Evolutionary conservation across 2,797 vertebrate species (phyloP).

Genomic region (Thunnus albacares): DNA sequence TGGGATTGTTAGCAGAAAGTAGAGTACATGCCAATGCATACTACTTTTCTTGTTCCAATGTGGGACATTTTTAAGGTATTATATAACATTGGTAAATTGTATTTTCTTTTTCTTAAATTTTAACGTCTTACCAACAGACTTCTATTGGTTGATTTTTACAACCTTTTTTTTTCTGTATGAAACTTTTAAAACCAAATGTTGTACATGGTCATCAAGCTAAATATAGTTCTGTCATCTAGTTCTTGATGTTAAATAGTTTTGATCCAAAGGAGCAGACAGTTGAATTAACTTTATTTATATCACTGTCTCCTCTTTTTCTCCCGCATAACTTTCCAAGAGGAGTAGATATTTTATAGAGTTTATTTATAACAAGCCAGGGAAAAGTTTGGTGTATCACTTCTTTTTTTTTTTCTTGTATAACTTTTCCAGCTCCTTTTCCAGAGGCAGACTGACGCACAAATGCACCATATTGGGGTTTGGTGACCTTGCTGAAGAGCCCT

Average conservation of each 20-base stretch:
- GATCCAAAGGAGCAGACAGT: not conserved
- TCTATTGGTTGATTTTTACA: too few relatives aligned
- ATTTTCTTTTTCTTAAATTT: not conserved
- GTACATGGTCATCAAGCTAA: not conserved
- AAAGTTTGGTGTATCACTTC: conserved; percentile 18
- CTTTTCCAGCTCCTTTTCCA: conserved; percentile 31
- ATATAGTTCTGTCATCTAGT: not conserved
- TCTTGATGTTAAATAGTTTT: not conserved
- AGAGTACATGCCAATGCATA: not conserved
- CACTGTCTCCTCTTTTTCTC: conserved; percentile 8
- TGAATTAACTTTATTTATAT: conserved; percentile 1
- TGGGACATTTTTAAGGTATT: too few relatives aligned
- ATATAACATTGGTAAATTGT: not conserved
- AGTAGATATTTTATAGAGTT: conserved; percentile 35
- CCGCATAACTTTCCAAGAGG: conserved; percentile 40
- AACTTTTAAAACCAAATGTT: not conserved
- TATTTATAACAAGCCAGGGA: conserved; percentile 44
- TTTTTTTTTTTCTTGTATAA: conserved; percentile 8
- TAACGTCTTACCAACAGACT: not conserved
- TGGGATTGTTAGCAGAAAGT: not conserved
- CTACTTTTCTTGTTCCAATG: not conserved
- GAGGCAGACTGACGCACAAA: conserved; percentile 12
- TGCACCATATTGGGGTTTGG: not conserved
- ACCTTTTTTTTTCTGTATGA: not conserved
- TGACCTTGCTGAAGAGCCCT: conserved; percentile 28